Evolutionary conservation across 2,113 vertebrate species (phyloP), one percentile per base, ranked within the genome.

Genomic region (Microtus montanus): DNA sequence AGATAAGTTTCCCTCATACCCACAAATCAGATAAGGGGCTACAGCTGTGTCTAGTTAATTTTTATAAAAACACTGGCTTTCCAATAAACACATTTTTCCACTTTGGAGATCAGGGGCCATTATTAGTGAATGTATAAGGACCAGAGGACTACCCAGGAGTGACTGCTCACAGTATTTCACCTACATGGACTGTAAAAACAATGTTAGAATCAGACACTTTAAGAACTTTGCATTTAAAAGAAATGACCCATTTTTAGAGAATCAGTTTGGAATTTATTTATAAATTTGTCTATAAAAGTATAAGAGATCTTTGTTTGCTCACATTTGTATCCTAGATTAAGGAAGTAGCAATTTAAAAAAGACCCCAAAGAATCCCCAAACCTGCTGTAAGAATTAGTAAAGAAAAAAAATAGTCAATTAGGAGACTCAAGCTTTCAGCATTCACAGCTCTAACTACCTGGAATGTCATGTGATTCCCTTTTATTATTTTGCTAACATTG

Each of bases 251-350:
- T 41, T 83, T 71, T 79, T 63, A 64, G 3, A 88, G 20, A 95
- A 89, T 3, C 66, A 95, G 30, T 44, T 92, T 41, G 96, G 73
- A 88, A 58, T 97, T 96, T 98, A 97, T 97, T 98, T 86, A 63
- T 68, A 87, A 71, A 52, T 93, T 71, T 87, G 12, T 44, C 86
- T 89, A 70, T 89, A 88, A 96, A 30, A 95, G 9, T 68, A 75
- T 84, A 91, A 91, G 89, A 84, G 1, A 44, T 84, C n/a, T 54
- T 61, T 20, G 64, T 80, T 88, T 49, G 58, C 7, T 66, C 19
- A 82, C 22, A 4, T 91, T 89, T 63, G 1, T 80, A 94, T 8
- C 17, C 15, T 87, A 35, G 47, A 77, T 68, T 97, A 64, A 96
- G 68, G 94, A 94, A 52, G 14, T 19, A 89, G 28, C 1, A 12